A percentile compares a stretch with the other conserved stretches of the same genome.
These are phyloP conservation scores for Tetramorium parvispinum DNA, from an alignment of 1,140 invertebrate genomes.

Conservation along the genomic window DNA sequence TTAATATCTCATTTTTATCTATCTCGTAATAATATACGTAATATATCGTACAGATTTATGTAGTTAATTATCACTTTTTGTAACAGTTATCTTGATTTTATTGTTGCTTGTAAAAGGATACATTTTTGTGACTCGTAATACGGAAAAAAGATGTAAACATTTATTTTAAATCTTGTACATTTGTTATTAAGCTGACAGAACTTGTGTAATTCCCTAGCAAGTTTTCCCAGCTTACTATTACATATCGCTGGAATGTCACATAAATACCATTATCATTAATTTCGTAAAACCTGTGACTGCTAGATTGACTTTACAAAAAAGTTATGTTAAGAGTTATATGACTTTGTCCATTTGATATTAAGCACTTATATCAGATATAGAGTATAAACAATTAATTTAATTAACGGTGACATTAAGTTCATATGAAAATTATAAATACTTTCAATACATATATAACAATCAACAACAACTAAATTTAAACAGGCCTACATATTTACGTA, in stretches of 20 bases:
- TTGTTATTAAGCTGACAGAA: background rate
- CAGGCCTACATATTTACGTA: constrained; percentile 60
- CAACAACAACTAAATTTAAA: constrained; percentile 76
- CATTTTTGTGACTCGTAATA: background rate
- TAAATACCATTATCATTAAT: background rate
- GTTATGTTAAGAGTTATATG: constrained; percentile 22
- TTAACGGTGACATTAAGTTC: constrained; percentile 52
- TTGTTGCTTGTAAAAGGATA: constrained; percentile 6
- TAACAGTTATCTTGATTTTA: constrained; percentile 23
- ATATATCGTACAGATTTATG: background rate
- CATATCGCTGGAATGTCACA: constrained; percentile 34
- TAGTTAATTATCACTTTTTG: constrained; percentile 21
- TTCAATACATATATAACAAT: constrained; percentile 67
- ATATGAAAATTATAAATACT: constrained; percentile 71
- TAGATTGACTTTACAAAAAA: constrained; percentile 25
- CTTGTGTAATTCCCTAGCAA: background rate
- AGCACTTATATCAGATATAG: background rate
- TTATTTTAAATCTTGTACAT: constrained; percentile 18
- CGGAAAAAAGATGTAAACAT: background rate
- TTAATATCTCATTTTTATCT: constrained; percentile 21
- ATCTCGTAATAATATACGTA: background rate
- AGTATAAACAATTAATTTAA: constrained; percentile 41
- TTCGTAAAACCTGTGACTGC: constrained; percentile 27
- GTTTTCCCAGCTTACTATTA: constrained; percentile 13
- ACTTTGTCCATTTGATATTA: constrained; percentile 27